These are phyloP conservation scores for Merops nubicus DNA, from an alignment of 2,113 vertebrate species.

Conservation along the genomic window DNA sequence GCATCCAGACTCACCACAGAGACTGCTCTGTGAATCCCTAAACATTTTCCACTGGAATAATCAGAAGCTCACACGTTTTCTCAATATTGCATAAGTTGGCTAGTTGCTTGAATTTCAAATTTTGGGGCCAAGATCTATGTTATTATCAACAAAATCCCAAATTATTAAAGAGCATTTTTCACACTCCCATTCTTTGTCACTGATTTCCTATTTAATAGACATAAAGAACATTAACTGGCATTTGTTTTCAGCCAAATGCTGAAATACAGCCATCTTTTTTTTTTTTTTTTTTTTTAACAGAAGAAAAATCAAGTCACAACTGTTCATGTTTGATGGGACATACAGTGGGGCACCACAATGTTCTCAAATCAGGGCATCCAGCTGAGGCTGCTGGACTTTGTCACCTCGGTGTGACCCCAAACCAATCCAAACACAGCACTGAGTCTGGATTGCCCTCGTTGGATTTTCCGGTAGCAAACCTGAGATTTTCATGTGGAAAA, in stretches of 20 bases:
- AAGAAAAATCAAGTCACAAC: not conserved
- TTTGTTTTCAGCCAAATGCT: conserved; percentile 40
- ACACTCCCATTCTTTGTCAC: conserved; percentile 11
- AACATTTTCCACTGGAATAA: conserved; percentile 32
- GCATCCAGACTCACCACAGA: conserved; percentile 6
- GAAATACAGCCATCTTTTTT: not conserved
- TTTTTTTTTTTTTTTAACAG: not conserved
- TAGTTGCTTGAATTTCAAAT: conserved; percentile 24
- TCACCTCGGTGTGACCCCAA: not conserved
- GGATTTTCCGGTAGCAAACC: not conserved
- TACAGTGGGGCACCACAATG: not conserved
- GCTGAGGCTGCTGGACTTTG: not conserved
- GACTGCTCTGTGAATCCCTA: not conserved
- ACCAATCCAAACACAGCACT: not conserved
- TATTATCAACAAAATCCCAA: conserved; percentile 23
- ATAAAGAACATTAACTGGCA: conserved; percentile 15
- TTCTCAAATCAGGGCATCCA: not conserved
- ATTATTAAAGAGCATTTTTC: conserved; percentile 3
- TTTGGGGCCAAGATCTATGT: conserved; percentile 14
- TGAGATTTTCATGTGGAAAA: not conserved
- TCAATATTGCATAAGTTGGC: conserved; percentile 38
- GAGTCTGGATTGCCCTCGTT: not conserved
- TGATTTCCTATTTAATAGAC: conserved; percentile 46
- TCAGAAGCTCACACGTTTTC: conserved; percentile 17
- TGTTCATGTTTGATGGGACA: not conserved